A percentile compares a stretch with the other conserved stretches of the same genome.
Conservation (phyloP, 2,888 invertebrate species). For the Bugula neritina region DNA sequence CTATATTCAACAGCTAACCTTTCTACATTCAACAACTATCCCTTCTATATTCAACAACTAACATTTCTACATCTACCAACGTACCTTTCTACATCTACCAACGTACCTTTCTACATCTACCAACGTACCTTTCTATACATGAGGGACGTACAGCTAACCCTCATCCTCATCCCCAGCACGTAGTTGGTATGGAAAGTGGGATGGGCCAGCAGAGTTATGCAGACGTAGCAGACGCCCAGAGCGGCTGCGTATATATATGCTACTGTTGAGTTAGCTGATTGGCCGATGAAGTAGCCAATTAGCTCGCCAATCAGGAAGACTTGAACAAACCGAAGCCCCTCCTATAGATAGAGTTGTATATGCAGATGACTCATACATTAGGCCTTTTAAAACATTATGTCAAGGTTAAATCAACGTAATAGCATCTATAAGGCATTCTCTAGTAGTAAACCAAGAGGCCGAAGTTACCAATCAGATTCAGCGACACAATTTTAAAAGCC, state of each 20-base stretch:
- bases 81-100: no score
- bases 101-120: no score
- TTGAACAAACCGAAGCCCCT: conserved; percentile 36
- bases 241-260: conserved; percentile 34
- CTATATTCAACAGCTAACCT: no score
- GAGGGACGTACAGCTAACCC: conserved; percentile 37
- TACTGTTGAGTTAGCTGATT: conserved; percentile 29
- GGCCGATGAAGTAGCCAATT: conserved; percentile 34
- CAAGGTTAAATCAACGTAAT: background rate
- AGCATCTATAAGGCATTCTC: no score
- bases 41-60: no score
- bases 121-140: conserved; percentile 41
- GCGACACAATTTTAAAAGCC: no score
- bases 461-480: no score
- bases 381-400: background rate
- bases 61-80: no score
- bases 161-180: conserved; percentile 33
- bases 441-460: no score
- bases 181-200: conserved; percentile 39
- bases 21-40: no score
- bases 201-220: conserved; percentile 36
- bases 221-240: conserved; percentile 34
- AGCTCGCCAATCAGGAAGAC: conserved; percentile 36
- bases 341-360: conserved; percentile 32
- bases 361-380: background rate